Percentiles rank a stretch among this genome's conserved stretches.
These are phyloP conservation scores for Zenarchopterus dispar DNA, from an alignment of 2,797 vertebrate species.

Conservation along the genomic window DNA sequence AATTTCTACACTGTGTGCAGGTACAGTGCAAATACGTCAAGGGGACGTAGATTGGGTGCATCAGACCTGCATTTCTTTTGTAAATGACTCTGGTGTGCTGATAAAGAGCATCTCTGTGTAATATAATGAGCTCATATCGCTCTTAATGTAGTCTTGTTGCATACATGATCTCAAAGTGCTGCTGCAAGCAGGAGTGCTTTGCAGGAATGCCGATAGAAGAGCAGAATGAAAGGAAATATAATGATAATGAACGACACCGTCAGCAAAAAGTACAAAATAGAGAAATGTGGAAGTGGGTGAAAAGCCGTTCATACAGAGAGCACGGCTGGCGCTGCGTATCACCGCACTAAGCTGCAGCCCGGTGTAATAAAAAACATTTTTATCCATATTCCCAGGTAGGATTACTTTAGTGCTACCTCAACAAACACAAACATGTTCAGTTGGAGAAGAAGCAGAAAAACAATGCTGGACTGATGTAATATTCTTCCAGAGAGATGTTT, in stretches of 20 bases:
- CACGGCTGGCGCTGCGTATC: constrained; percentile 15
- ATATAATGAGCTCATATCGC: constrained; percentile 54
- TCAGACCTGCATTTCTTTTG: too few relatives aligned
- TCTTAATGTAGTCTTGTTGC: constrained; percentile 46
- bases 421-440: constrained; percentile 31
- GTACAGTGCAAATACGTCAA: constrained; percentile 14
- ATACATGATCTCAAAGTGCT: constrained; percentile 30
- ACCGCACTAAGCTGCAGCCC: constrained; percentile 44
- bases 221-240: constrained; percentile 30
- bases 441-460: constrained; percentile 11
- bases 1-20: constrained; percentile 15
- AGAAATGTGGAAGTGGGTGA: constrained; percentile 43
- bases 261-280: constrained; percentile 38
- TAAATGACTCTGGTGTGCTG: too few relatives aligned
- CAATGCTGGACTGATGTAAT: constrained; percentile 42
- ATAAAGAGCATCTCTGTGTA: constrained; percentile 17
- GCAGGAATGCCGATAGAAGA: constrained; percentile 44
- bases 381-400: constrained; percentile 54
- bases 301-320: constrained; percentile 24
- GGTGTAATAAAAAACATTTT: constrained; percentile 53
- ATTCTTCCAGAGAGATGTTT: constrained; percentile 4
- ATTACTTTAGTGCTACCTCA: constrained; percentile 57
- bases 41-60: neutral
- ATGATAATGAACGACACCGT: constrained; percentile 40
- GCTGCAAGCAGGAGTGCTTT: constrained; percentile 23